Conservation (phyloP, 2,888 invertebrate species). For the Acleris emargana region DNA sequence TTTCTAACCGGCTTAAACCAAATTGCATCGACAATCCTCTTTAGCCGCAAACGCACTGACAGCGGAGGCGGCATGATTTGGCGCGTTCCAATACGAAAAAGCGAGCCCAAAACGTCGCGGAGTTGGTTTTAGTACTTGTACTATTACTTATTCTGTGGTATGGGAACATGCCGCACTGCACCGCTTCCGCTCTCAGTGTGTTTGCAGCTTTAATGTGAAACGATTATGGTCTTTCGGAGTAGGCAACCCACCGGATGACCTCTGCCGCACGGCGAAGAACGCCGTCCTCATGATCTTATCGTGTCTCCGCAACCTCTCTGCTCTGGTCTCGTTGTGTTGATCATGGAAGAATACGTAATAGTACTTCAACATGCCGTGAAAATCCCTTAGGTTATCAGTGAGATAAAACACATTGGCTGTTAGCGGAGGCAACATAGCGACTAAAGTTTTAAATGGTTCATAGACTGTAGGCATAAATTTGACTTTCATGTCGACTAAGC, state of each 20-base stretch:
- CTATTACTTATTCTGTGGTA: too few species aligned
- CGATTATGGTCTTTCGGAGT: background rate
- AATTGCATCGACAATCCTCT: too few species aligned
- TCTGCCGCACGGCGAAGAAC: slow-evolving; percentile 44
- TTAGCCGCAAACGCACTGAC: too few species aligned
- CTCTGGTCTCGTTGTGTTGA: slow-evolving; percentile 47
- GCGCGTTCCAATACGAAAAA: too few species aligned
- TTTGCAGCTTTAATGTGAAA: too few species aligned
- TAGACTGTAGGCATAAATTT: slow-evolving; percentile 59
- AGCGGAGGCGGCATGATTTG: too few species aligned
- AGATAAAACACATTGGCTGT: slow-evolving; percentile 50
- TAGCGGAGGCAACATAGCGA: slow-evolving; percentile 46
- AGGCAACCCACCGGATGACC: slow-evolving; percentile 36
- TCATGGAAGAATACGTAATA: slow-evolving; percentile 62
- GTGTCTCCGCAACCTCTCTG: slow-evolving; percentile 52
- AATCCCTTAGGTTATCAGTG: slow-evolving; percentile 43
- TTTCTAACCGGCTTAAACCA: too few species aligned
- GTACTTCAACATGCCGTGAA: slow-evolving; percentile 49
- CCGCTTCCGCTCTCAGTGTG: too few species aligned
- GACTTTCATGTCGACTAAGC: slow-evolving; percentile 48
- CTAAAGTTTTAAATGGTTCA: slow-evolving; percentile 53
- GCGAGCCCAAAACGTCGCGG: too few species aligned
- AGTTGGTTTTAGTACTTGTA: too few species aligned
- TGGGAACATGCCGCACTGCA: too few species aligned
- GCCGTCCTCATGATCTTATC: slow-evolving; percentile 60